Percentiles rank a stretch among this genome's conserved stretches.
These are phyloP conservation scores for Andrena praecox DNA, from an alignment of 2,888 invertebrate species.

Conservation along the genomic window DNA sequence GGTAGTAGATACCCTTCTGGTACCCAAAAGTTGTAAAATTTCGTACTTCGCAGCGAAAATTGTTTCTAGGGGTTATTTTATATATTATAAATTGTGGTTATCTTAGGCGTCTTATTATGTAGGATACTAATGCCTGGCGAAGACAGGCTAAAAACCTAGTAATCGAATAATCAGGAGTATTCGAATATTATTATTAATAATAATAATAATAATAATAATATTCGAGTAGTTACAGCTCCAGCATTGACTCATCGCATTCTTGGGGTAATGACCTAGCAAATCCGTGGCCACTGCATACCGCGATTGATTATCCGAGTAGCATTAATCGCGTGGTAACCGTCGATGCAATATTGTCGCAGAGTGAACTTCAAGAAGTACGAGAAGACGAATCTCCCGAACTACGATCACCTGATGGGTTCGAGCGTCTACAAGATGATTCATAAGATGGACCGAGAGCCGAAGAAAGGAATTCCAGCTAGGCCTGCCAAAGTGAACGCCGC, in stretches of 20 bases:
- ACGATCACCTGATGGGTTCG: constrained; percentile 91
- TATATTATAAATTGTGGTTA: too few species aligned
- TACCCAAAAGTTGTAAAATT: too few species aligned
- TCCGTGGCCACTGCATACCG: not conserved
- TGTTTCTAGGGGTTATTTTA: too few species aligned
- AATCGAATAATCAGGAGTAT: too few species aligned
- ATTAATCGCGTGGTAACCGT: not conserved
- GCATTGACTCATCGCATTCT: constrained; percentile 7
- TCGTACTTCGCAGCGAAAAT: too few species aligned
- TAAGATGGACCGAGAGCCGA: constrained; percentile 90
- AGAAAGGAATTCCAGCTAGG: constrained; percentile 89
- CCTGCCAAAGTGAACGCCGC: constrained; percentile 89
- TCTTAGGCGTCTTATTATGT: too few species aligned
- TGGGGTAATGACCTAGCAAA: not conserved
- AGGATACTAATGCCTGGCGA: too few species aligned
- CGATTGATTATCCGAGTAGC: not conserved
- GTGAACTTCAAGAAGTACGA: constrained; percentile 97
- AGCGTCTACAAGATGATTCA: constrained; percentile 93
- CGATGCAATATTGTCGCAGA: constrained; percentile 85
- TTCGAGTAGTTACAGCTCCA: not conserved
- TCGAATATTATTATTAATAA: too few species aligned
- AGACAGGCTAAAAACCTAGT: too few species aligned
- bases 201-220: too few species aligned
- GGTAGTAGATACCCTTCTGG: too few species aligned
- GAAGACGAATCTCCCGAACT: constrained; percentile 88